Evolutionary conservation across 2,888 invertebrate species (phyloP), one percentile per base, ranked within the genome.

Genomic region (Cerastis leucographa): DNA sequence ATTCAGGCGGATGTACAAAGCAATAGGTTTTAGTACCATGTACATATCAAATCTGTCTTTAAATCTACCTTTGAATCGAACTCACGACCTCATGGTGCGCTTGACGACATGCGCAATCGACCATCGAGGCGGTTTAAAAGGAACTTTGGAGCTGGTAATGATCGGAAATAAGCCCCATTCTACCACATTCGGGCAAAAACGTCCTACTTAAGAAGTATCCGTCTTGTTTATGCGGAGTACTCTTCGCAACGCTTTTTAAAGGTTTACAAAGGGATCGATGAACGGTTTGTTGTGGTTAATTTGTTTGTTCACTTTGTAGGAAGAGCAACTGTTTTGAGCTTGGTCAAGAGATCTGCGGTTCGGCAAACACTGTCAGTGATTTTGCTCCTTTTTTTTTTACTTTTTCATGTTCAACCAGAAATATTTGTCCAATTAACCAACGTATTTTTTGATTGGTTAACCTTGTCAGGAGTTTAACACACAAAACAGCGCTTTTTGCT

Each of bases 221-320:
- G 25, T 44, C 66, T 51, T 67, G 51, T 78, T 80, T 74, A 59
- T 54, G 54, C 51, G 29, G n/a, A 22, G 42, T 62, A 67, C 83
- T 83, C 70, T 74, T 66, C 67, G 68, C 64, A 29, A 35, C n/a
- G 80, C 68, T 74, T 79, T 84, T 75, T 78, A 82, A 81, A 81
- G 73, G 80, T 78, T 83, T 82, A 76, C 19, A 77, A 67, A 66
- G 70, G 76, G 74, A 81, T 83, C 78, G 62, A 70, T 59, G 25
- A 25, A 64, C 25, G 70, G 75, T 79, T 80, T 66, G 80, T 69
- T 87, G 76, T 67, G 78, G 83, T 74, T 54, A 76, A 77, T 70
- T 87, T 86, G 71, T 86, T 85, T 86, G 87, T 62, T 61, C 56
- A 69, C 66, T 69, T 74, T 69, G 19, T 7, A 74, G 68, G n/a